phyloP scores from a whole-genome alignment of 2,113 vertebrate species.

The Scatophagus argus region DNA sequence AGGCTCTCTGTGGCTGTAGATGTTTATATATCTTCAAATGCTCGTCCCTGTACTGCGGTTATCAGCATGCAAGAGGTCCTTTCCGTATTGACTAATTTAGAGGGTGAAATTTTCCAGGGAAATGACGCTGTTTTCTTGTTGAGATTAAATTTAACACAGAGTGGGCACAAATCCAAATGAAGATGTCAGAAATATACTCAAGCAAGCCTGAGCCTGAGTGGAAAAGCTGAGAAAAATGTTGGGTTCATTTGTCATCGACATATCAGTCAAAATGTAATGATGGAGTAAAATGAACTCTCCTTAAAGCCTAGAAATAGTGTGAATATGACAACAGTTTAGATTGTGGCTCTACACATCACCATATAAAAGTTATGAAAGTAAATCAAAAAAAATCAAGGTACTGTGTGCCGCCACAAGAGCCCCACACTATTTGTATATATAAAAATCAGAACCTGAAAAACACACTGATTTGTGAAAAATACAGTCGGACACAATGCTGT shows the following conservation, averaged over 20 bases:
- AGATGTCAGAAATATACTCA: background rate
- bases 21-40: slow-evolving; percentile 18
- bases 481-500: background rate
- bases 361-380: too few relatives aligned
- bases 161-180: background rate
- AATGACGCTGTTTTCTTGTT: background rate
- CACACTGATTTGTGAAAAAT: background rate
- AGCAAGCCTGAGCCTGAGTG: background rate
- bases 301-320: background rate
- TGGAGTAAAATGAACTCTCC: background rate
- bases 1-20: slow-evolving; percentile 11
- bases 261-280: too few relatives aligned
- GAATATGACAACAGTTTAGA: background rate
- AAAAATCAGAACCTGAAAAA: background rate
- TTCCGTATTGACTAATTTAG: background rate
- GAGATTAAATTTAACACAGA: background rate
- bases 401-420: too few relatives aligned
- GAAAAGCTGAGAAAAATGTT: background rate
- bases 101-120: background rate
- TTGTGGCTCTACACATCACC: background rate
- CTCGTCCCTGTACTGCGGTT: background rate
- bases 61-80: background rate
- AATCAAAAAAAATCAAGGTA: too few relatives aligned
- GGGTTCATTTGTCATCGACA: background rate
- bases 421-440: background rate